Percentiles rank a stretch among this genome's conserved stretches.
phyloP scores from a whole-genome alignment of 2,797 vertebrate genomes.

The Trachurus trachurus region DNA sequence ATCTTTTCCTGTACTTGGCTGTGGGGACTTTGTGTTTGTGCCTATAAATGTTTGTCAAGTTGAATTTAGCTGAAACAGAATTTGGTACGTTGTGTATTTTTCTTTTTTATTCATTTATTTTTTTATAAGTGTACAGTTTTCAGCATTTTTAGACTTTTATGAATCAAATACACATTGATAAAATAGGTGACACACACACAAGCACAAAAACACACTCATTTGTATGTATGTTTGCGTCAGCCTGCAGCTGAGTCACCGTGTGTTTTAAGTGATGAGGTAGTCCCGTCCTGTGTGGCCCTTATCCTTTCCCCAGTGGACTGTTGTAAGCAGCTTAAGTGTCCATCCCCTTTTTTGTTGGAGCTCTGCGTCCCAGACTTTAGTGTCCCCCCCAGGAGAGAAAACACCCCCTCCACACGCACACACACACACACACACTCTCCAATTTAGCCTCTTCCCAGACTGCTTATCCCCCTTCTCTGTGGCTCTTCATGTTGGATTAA shows the following conservation, averaged over 20 bases:
- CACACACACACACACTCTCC: neutral
- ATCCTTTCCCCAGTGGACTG: constrained; percentile 54
- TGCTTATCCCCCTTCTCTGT: constrained; percentile 10
- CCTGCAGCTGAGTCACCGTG: constrained; percentile 33
- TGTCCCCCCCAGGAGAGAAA: constrained; percentile 25
- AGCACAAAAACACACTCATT: neutral
- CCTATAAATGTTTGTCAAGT: neutral
- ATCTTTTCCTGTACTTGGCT: constrained; percentile 10
- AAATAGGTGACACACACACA: neutral
- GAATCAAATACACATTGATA: neutral
- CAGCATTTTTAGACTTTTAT: neutral
- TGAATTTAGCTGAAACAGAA: neutral
- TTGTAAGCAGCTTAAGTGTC: constrained; percentile 66
- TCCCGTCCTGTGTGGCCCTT: constrained; percentile 43
- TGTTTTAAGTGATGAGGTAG: constrained; percentile 50
- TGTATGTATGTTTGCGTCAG: neutral
- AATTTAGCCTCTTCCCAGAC: constrained; percentile 7
- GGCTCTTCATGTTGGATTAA: neutral
- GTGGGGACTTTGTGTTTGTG: neutral
- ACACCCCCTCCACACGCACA: neutral
- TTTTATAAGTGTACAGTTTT: neutral
- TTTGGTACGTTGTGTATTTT: neutral
- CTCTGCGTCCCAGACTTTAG: constrained; percentile 45
- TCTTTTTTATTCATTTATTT: neutral
- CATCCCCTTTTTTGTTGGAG: constrained; percentile 43